A percentile compares a stretch with the other conserved stretches of the same genome.
Conservation (phyloP, 2,888 invertebrate genomes). For the Escarpia spicata region DNA sequence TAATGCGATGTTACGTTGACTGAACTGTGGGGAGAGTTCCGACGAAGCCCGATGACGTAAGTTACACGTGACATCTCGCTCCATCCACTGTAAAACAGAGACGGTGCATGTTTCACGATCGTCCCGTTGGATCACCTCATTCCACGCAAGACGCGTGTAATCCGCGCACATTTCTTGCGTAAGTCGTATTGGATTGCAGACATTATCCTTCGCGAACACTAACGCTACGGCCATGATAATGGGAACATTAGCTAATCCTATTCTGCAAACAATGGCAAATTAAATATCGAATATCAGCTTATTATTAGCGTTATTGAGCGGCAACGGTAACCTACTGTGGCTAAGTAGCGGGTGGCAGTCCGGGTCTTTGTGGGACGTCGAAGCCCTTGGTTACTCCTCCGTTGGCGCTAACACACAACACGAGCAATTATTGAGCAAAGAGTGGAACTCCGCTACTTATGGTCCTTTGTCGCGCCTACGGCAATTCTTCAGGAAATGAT, state of each 20-base stretch:
- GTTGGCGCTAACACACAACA: background rate
- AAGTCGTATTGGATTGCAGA: background rate
- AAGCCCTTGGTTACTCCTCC: background rate
- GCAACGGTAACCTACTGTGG: background rate
- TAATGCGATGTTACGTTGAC: background rate
- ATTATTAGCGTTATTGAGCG: background rate
- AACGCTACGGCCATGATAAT: background rate
- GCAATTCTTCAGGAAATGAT: background rate
- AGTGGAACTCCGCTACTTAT: background rate
- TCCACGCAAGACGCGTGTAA: background rate
- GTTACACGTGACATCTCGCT: background rate
- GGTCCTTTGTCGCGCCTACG: background rate
- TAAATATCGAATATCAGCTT: background rate
- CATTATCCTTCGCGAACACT: background rate
- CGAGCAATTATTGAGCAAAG: background rate
- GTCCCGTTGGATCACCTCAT: background rate
- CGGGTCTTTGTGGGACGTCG: background rate
- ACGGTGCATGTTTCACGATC: background rate
- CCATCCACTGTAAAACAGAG: background rate
- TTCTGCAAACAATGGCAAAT: background rate
- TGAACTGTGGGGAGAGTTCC: background rate
- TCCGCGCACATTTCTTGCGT: background rate
- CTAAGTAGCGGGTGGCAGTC: background rate
- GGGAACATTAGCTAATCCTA: background rate
- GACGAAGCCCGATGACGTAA: background rate